Conservation (phyloP, 30 jellyfish, hydroid and myxozoan species). For the Rhopilema esculentum region DNA sequence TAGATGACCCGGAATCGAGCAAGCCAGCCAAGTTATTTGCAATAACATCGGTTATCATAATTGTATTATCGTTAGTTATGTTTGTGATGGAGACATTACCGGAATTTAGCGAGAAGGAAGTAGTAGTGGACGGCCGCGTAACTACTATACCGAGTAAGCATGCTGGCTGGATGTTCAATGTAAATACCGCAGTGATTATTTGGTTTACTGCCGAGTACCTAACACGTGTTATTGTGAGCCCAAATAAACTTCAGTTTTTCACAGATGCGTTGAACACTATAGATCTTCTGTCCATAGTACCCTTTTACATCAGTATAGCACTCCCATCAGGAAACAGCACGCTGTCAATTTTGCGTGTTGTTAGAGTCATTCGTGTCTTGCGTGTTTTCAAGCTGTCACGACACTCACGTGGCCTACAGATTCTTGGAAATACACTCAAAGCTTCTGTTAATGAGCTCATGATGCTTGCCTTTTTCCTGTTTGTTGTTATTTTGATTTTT, state of each 20-base stretch:
- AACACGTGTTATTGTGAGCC: conserved; percentile 78
- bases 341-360: conserved; percentile 71
- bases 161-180: conserved; percentile 81
- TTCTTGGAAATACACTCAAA: conserved; percentile 92
- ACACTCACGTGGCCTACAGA: conserved; percentile 99
- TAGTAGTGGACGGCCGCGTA: conserved; percentile 24
- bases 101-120: conserved; percentile 57
- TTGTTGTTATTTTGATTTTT: conserved; percentile 86
- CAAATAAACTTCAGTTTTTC: conserved; percentile 80
- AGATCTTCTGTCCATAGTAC: conserved; percentile 88
- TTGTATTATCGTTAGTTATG: conserved; percentile 80
- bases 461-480: conserved; percentile 92
- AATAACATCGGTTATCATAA: conserved; percentile 73
- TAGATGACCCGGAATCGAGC: conserved; percentile 94
- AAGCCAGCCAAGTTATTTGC: conserved; percentile 82
- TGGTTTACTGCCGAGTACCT: conserved; percentile 94
- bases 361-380: conserved; percentile 93
- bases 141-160: conserved; percentile 64
- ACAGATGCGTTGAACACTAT: conserved; percentile 68
- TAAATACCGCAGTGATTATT: conserved; percentile 80
- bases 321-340: conserved; percentile 57
- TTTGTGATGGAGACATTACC: conserved; percentile 92
- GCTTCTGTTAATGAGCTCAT: conserved; percentile 91
- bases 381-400: conserved; percentile 94
- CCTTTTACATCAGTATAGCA: conserved; percentile 74